A percentile compares a stretch with the other conserved stretches of the same genome.
phyloP scores from a whole-genome alignment of 2,113 vertebrate species.

The Dryoscopus gambensis region DNA sequence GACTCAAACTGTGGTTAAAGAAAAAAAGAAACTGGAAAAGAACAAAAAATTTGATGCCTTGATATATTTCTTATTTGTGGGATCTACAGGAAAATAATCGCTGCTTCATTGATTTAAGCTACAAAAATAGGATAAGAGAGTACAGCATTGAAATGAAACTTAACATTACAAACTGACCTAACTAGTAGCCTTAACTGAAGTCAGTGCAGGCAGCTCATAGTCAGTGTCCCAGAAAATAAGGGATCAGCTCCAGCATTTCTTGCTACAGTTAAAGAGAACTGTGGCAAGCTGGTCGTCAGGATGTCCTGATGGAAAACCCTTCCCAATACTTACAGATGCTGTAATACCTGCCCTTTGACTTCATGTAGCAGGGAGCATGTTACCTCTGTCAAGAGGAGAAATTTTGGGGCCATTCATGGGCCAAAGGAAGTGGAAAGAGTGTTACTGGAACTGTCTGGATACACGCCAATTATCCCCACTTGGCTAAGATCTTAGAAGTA shows the following conservation, averaged over 20 bases:
- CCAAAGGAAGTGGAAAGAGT: not conserved
- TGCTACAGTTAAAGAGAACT: not conserved
- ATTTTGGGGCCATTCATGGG: not conserved
- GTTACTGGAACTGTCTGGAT: not conserved
- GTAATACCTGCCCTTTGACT: not conserved
- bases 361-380: not conserved
- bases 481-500: not conserved
- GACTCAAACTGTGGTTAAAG: not conserved
- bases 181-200: not conserved
- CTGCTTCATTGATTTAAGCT: not conserved
- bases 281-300: not conserved
- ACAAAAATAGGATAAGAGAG: not conserved
- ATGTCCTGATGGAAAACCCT: not conserved
- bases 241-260: not conserved
- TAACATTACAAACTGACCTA: not conserved
- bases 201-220: not conserved
- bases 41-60: not conserved
- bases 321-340: not conserved
- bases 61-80: not conserved
- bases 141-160: not conserved
- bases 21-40: not conserved
- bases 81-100: not conserved
- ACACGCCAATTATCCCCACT: not conserved
- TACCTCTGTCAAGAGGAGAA: not conserved
- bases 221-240: not conserved